phyloP scores from a whole-genome alignment of 2,113 vertebrate species.

The Sander lucioperca region DNA sequence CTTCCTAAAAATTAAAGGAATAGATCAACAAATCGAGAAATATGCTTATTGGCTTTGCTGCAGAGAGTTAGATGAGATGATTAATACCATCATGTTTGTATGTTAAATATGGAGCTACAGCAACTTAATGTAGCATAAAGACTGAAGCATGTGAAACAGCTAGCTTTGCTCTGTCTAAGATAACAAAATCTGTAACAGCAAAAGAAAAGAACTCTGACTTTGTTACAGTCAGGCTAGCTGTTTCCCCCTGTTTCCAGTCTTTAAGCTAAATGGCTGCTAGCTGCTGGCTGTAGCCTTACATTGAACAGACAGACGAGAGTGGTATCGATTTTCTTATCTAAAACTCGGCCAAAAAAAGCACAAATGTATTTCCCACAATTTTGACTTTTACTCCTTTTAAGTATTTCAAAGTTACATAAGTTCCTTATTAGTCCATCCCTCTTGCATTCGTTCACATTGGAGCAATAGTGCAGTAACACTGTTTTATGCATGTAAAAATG shows the following conservation, averaged over 20 bases:
- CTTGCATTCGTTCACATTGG: background rate
- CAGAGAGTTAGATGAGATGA: background rate
- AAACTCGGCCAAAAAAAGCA: background rate
- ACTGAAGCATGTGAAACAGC: background rate
- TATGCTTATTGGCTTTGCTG: background rate
- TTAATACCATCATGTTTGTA: background rate
- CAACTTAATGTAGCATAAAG: background rate
- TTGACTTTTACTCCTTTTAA: background rate
- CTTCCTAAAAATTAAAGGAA: background rate
- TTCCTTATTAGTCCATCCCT: background rate
- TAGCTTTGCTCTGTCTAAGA: background rate
- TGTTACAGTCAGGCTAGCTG: background rate
- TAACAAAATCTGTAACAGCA: no score
- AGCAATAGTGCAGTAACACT: background rate
- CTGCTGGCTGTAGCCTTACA: background rate
- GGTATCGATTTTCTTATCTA: background rate
- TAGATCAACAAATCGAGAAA: background rate
- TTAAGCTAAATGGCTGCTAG: background rate
- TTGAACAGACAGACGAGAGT: background rate
- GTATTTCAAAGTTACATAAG: background rate
- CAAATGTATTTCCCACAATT: background rate
- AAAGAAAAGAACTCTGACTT: no score
- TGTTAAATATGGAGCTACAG: background rate
- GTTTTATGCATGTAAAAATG: constrained; percentile 6
- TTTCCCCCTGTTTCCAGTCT: background rate